phyloP scores from a whole-genome alignment of 2,888 invertebrate genomes.

The Brachyptera putata region DNA sequence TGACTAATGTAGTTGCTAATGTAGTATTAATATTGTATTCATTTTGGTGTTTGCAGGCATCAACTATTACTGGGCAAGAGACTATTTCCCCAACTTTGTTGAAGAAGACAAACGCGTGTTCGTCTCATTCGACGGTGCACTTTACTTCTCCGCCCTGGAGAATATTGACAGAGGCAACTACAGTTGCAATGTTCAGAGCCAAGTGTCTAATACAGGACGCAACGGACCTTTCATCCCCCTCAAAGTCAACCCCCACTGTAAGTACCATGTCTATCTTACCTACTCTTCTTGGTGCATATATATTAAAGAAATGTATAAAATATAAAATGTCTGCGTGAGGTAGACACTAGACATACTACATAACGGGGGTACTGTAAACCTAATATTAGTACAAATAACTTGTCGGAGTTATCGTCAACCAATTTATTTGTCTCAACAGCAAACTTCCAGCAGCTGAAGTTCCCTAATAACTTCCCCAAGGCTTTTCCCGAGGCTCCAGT shows the following conservation, averaged over 20 bases:
- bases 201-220: constrained; percentile 79
- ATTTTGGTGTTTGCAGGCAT: constrained; percentile 56
- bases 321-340: too few species aligned
- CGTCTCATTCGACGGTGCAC: constrained; percentile 88
- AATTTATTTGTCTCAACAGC: constrained; percentile 53
- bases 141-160: constrained; percentile 92
- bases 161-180: constrained; percentile 85
- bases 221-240: constrained; percentile 87
- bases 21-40: too few species aligned
- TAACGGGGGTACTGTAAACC: too few species aligned
- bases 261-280: too few species aligned
- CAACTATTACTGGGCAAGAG: constrained; percentile 87
- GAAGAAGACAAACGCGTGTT: constrained; percentile 90
- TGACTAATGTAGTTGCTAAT: too few species aligned
- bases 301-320: too few species aligned
- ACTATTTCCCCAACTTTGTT: constrained; percentile 86
- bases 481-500: constrained; percentile 90
- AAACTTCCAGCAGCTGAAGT: constrained; percentile 85
- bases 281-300: too few species aligned
- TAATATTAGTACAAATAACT: too few species aligned
- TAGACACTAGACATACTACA: too few species aligned
- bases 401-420: too few species aligned
- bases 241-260: constrained; percentile 74
- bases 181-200: constrained; percentile 86
- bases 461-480: constrained; percentile 93